phyloP scores from a whole-genome alignment of 2,888 invertebrate species.

The Tortrix viridana region DNA sequence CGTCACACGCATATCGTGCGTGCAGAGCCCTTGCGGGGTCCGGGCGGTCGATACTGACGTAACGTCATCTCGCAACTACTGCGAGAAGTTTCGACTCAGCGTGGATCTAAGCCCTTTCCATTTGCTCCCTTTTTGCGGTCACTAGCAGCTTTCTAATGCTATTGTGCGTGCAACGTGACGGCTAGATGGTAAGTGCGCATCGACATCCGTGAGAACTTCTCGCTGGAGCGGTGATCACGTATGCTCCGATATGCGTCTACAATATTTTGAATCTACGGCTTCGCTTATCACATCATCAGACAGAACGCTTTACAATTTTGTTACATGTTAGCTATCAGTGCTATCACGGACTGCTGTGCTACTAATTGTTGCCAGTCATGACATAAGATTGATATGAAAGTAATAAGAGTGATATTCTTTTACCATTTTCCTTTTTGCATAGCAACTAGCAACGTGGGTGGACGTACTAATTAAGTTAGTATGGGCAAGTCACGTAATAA shows the following conservation, averaged over 20 bases:
- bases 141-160: conserved; percentile 78
- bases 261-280: conserved; percentile 6
- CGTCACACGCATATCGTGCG: conserved; percentile 57
- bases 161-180: conserved; percentile 72
- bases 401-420: background rate
- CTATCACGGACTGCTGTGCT: conserved; percentile 21
- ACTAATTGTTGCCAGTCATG: conserved; percentile 15
- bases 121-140: conserved; percentile 79
- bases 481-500: background rate
- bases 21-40: conserved; percentile 46
- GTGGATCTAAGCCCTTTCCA: conserved; percentile 67
- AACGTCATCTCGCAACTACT: conserved; percentile 68
- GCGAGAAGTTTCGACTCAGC: conserved; percentile 48
- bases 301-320: background rate
- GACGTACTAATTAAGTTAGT: too few relatives aligned
- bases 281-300: conserved; percentile 1
- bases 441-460: too few relatives aligned
- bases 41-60: conserved; percentile 72
- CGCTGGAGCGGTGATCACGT: conserved; percentile 57
- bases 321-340: conserved; percentile 12
- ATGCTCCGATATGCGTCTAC: conserved; percentile 48
- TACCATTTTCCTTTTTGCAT: too few relatives aligned
- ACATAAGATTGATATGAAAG: conserved; percentile 13
- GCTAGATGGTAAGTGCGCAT: conserved; percentile 64
- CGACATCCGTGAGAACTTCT: conserved; percentile 75